These are phyloP conservation scores for Circaetus cinerascens DNA, from an alignment of 2,113 vertebrate genomes.

Conservation along the genomic window DNA sequence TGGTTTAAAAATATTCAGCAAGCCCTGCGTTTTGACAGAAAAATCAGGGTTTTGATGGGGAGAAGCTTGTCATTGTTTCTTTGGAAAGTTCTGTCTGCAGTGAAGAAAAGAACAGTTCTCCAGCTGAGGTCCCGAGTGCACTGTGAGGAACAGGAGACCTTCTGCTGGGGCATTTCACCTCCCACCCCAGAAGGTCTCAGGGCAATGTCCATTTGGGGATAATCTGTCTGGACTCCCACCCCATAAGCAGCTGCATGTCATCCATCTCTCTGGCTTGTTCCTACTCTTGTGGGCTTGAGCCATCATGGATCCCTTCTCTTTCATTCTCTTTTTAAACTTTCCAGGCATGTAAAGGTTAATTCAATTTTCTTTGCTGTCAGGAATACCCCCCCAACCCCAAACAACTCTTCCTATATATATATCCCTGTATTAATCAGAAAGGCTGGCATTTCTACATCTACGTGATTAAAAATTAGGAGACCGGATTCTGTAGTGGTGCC, in stretches of 20 bases:
- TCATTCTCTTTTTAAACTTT: neutral
- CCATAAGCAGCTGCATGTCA: neutral
- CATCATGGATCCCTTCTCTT: neutral
- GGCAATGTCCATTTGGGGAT: neutral
- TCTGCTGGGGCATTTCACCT: neutral
- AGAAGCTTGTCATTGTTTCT: neutral
- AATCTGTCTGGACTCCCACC: too few species aligned
- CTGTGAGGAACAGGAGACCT: neutral
- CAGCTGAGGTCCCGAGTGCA: neutral
- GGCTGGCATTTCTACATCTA: constrained; percentile 37
- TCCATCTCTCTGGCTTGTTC: neutral
- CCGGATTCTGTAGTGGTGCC: constrained; percentile 35
- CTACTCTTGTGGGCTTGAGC: neutral
- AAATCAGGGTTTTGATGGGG: neutral
- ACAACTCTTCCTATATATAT: constrained; percentile 64
- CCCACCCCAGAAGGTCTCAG: neutral
- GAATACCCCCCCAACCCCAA: neutral
- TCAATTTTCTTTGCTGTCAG: neutral
- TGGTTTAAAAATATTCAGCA: neutral
- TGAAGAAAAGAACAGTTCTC: neutral
- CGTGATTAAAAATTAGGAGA: constrained; percentile 75
- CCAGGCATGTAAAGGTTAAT: constrained; percentile 10
- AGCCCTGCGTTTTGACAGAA: neutral
- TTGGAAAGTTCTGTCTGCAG: neutral
- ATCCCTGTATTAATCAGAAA: constrained; percentile 69